Percentiles rank a stretch among this genome's conserved stretches.
Conservation (phyloP, 2,113 vertebrate species). For the Spea bombifrons region DNA sequence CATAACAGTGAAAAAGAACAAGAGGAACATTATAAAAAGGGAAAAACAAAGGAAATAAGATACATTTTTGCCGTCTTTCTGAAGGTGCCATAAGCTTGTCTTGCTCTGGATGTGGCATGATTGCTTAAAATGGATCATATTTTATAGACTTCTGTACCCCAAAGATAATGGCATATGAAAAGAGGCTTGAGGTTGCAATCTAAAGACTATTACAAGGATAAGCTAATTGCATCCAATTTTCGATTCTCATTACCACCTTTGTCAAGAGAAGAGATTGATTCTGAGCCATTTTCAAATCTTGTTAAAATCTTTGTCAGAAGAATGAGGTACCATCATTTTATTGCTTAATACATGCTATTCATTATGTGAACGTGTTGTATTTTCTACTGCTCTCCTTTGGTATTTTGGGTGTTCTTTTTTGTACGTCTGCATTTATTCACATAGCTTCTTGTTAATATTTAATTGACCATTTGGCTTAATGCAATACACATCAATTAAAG, state of each 20-base stretch:
- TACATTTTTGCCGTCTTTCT: background rate
- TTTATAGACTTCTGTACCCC: conserved; percentile 39
- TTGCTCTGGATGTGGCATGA: conserved; percentile 22
- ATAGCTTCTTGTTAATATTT: background rate
- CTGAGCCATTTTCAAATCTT: conserved; percentile 43
- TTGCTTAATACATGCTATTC: conserved; percentile 33
- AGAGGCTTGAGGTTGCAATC: conserved; percentile 29
- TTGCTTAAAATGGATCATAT: conserved; percentile 28
- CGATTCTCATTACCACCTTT: conserved; percentile 29
- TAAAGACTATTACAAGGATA: conserved; percentile 35
- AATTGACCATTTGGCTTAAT: background rate
- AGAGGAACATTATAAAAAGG: background rate
- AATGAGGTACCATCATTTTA: conserved; percentile 40
- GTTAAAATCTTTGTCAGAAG: conserved; percentile 45
- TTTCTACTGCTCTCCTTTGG: conserved; percentile 7
- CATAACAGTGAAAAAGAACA: too few relatives aligned
- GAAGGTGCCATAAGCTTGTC: background rate
- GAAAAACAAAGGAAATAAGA: background rate
- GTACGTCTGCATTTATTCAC: background rate
- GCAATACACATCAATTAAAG: background rate
- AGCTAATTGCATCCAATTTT: conserved; percentile 26
- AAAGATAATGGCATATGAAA: conserved; percentile 31
- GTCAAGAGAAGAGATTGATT: conserved; percentile 47
- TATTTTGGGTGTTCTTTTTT: background rate
- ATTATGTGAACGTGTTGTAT: conserved; percentile 18